These are phyloP conservation scores for Mus spicilegus DNA, from an alignment of 2,113 vertebrate genomes.

Conservation along the genomic window DNA sequence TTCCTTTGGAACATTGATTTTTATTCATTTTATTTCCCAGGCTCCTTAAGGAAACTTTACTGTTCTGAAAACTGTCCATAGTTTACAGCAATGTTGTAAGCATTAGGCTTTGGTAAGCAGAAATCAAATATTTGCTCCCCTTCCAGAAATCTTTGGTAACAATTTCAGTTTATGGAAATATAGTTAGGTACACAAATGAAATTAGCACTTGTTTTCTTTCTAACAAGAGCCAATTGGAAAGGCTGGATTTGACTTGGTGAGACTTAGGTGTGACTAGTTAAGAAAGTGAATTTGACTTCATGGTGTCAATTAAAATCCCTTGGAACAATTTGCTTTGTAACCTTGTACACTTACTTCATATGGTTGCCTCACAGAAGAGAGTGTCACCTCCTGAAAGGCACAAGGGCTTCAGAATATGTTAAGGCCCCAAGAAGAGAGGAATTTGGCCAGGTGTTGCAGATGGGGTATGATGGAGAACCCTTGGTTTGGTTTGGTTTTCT, in stretches of 20 bases:
- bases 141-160: background rate
- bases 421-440: background rate
- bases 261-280: too few species aligned
- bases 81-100: background rate
- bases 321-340: background rate
- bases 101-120: background rate
- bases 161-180: background rate
- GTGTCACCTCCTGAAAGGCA: background rate
- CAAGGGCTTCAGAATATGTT: background rate
- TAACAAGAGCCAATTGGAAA: background rate
- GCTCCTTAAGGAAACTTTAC: background rate
- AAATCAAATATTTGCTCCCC: background rate
- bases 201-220: background rate
- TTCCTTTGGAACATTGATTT: background rate
- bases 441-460: background rate
- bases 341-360: background rate
- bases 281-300: background rate
- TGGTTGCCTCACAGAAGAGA: background rate
- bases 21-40: background rate
- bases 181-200: background rate
- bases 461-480: background rate
- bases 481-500: background rate
- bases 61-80: background rate
- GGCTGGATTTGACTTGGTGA: too few species aligned
- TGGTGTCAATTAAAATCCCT: background rate